Percentiles rank a stretch among this genome's conserved stretches.
Evolutionary conservation across 2,888 invertebrate species (phyloP).

Genomic region (Drosophila yooni): DNA sequence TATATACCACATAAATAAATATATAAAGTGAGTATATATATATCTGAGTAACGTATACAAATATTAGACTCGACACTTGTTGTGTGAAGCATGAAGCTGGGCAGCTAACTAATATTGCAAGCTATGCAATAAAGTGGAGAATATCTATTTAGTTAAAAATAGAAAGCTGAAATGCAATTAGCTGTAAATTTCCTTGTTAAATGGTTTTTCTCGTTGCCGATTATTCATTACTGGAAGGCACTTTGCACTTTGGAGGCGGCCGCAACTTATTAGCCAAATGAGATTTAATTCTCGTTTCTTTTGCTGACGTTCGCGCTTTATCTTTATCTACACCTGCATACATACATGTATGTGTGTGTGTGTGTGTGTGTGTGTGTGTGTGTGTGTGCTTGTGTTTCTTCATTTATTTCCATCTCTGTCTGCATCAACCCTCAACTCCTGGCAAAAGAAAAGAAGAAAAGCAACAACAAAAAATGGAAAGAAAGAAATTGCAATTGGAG

Average conservation of each 20-base stretch:
- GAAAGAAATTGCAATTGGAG: conserved; percentile 45
- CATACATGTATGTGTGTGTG: neutral
- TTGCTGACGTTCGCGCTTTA: conserved; percentile 16
- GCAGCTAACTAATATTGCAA: neutral
- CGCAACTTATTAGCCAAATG: conserved; percentile 2
- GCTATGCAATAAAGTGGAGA: neutral
- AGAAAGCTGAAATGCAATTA: neutral
- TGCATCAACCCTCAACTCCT: conserved; percentile 7
- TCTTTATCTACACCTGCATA: conserved; percentile 1
- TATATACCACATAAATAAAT: neutral
- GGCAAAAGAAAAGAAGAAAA: neutral
- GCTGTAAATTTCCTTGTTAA: neutral
- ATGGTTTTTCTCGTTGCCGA: neutral
- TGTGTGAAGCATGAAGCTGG: neutral
- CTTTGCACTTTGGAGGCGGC: neutral
- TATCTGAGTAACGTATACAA: neutral
- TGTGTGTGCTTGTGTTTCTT: conserved; percentile 6
- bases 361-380: neutral
- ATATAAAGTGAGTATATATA: too few relatives aligned
- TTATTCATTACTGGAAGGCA: neutral
- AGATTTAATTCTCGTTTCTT: conserved; percentile 24
- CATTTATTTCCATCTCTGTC: conserved; percentile 33
- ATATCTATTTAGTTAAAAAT: neutral
- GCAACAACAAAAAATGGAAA: neutral
- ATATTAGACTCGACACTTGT: neutral